phyloP scores from a whole-genome alignment of 2,888 invertebrate species.

The Calameuta idolon region DNA sequence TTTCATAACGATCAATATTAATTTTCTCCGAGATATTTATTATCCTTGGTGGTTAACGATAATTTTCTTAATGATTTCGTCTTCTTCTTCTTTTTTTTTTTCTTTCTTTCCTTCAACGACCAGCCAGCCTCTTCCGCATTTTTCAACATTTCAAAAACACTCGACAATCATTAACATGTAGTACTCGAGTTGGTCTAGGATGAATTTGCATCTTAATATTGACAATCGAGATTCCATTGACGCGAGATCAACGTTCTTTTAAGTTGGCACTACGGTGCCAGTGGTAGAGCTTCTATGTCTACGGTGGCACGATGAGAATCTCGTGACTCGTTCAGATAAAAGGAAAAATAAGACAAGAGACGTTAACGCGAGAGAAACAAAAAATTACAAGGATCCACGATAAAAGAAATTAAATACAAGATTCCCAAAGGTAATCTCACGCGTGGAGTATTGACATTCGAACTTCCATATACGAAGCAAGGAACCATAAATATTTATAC shows the following conservation, averaged over 20 bases:
- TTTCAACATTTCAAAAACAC: neutral
- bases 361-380: neutral
- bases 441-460: neutral
- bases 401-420: neutral
- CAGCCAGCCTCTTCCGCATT: neutral
- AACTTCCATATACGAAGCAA: neutral
- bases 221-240: neutral
- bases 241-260: neutral
- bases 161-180: neutral
- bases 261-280: neutral
- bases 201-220: neutral
- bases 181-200: neutral
- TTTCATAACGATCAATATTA: neutral
- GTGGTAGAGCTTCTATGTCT: neutral
- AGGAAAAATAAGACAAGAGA: neutral
- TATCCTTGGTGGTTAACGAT: neutral
- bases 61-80: neutral
- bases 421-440: neutral
- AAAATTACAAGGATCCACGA: neutral
- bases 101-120: neutral
- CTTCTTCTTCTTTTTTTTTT: neutral
- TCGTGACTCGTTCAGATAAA: neutral
- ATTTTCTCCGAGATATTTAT: neutral
- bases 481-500: neutral
- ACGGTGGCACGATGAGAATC: neutral